Percentiles rank a stretch among this genome's conserved stretches.
Evolutionary conservation across 2,888 invertebrate species (phyloP).

Genomic region (Drosophila pegasa): DNA sequence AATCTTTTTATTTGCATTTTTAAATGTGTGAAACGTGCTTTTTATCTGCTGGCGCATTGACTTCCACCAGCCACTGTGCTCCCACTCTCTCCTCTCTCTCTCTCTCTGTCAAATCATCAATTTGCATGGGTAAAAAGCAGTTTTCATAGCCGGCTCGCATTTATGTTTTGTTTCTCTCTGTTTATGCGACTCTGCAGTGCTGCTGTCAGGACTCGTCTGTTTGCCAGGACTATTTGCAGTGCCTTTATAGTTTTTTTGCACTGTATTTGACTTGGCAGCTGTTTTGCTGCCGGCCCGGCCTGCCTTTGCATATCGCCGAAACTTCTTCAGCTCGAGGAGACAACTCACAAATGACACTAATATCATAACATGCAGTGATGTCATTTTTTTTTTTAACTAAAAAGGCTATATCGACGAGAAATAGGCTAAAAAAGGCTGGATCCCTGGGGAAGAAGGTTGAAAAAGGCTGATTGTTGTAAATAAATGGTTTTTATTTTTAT

Average conservation of each 20-base stretch:
- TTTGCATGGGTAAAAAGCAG: constrained; percentile 36
- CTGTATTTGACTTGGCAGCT: constrained; percentile 53
- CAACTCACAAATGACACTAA: constrained; percentile 72
- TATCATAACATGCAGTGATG: constrained; percentile 58
- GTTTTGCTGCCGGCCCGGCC: constrained; percentile 27
- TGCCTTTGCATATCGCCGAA: constrained; percentile 54
- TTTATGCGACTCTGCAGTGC: constrained; percentile 1
- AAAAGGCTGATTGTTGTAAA: too few relatives aligned
- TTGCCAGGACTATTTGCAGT: constrained; percentile 62
- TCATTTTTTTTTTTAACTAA: too few relatives aligned
- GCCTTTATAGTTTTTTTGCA: constrained; percentile 55
- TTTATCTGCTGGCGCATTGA: background rate
- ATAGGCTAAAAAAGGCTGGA: too few relatives aligned
- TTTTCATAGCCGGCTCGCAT: constrained; percentile 22
- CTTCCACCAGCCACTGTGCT: constrained; percentile 6
- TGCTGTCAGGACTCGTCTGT: constrained; percentile 28
- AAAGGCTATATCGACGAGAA: too few relatives aligned
- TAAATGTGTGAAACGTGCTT: background rate
- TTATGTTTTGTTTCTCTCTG: background rate
- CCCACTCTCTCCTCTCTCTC: background rate
- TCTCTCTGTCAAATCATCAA: constrained; percentile 26
- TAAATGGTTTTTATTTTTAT: too few relatives aligned
- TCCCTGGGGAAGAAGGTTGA: too few relatives aligned
- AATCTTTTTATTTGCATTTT: background rate
- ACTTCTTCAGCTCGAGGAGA: constrained; percentile 64